Conservation (phyloP, 2,888 invertebrate genomes). For the Nomada flava region DNA sequence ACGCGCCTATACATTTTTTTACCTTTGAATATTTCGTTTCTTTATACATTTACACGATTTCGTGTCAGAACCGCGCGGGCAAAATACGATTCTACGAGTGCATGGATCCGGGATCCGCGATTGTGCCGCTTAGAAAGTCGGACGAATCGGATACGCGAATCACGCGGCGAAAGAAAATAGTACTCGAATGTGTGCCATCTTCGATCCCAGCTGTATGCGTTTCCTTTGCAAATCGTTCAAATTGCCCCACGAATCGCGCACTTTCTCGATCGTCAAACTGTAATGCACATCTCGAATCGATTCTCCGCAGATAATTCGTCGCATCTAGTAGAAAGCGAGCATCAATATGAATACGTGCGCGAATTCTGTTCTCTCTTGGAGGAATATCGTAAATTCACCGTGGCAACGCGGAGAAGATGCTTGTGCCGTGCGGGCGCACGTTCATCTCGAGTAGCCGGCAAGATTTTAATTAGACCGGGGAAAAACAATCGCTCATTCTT, state of each 20-base stretch:
- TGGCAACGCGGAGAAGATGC: neutral
- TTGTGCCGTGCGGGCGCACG: neutral
- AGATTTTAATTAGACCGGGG: slow-evolving; percentile 51
- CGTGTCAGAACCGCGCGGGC: neutral
- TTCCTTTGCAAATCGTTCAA: neutral
- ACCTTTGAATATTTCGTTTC: too few relatives aligned
- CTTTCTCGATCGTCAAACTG: neutral
- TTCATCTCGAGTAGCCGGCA: slow-evolving; percentile 1
- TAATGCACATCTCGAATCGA: neutral
- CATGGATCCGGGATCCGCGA: neutral
- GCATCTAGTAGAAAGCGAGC: neutral
- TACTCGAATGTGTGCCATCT: slow-evolving; percentile 16
- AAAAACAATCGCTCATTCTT: slow-evolving; percentile 34
- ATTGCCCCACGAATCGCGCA: slow-evolving; percentile 1
- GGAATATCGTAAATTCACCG: neutral
- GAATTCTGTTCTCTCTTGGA: neutral
- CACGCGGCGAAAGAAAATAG: neutral
- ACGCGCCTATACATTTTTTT: too few relatives aligned
- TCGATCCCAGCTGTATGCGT: slow-evolving; percentile 3
- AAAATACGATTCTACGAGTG: neutral
- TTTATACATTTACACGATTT: neutral
- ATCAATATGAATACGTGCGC: neutral
- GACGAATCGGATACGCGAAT: slow-evolving; percentile 10
- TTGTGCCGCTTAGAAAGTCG: slow-evolving; percentile 33
- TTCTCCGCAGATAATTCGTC: neutral